Conservation (phyloP, 2,797 vertebrate species). For the Argentina silus region DNA sequence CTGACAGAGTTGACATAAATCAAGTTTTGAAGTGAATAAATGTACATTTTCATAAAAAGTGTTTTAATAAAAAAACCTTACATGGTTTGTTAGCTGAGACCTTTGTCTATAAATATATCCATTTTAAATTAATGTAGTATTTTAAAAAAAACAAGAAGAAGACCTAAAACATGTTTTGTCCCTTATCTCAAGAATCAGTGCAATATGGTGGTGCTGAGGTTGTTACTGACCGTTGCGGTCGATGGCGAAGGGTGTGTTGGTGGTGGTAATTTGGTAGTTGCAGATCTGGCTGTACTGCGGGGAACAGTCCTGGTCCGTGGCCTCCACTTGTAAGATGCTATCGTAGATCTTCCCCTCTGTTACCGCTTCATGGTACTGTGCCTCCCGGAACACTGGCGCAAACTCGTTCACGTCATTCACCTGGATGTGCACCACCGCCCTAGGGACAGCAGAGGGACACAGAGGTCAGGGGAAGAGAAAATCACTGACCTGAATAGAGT, state of each 20-base stretch:
- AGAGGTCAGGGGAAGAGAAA: conserved; percentile 8
- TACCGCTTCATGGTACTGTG: conserved; percentile 83
- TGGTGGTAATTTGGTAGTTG: conserved; percentile 91
- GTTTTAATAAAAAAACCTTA: no score
- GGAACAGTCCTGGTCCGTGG: conserved; percentile 92
- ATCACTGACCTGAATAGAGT: no score
- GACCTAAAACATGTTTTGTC: background rate
- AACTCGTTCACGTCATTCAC: conserved; percentile 97
- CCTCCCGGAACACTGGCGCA: conserved; percentile 90
- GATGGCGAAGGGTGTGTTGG: conserved; percentile 90
- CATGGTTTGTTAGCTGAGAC: no score
- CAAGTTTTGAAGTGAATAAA: no score
- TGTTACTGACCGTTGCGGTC: conserved; percentile 91
- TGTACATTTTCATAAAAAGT: no score
- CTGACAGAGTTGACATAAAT: no score
- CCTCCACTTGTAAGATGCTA: conserved; percentile 95
- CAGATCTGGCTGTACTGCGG: conserved; percentile 97
- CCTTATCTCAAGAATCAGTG: background rate
- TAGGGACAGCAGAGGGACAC: conserved; percentile 60
- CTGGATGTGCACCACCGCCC: conserved; percentile 96
- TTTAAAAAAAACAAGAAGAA: background rate
- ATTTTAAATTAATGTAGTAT: no score
- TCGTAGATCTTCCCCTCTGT: conserved; percentile 95
- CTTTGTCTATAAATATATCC: no score
- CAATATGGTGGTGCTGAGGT: background rate